A percentile compares a stretch with the other conserved stretches of the same genome.
These are phyloP conservation scores for Orchesella flavescens DNA, from an alignment of 2,888 invertebrate genomes.

Conservation along the genomic window DNA sequence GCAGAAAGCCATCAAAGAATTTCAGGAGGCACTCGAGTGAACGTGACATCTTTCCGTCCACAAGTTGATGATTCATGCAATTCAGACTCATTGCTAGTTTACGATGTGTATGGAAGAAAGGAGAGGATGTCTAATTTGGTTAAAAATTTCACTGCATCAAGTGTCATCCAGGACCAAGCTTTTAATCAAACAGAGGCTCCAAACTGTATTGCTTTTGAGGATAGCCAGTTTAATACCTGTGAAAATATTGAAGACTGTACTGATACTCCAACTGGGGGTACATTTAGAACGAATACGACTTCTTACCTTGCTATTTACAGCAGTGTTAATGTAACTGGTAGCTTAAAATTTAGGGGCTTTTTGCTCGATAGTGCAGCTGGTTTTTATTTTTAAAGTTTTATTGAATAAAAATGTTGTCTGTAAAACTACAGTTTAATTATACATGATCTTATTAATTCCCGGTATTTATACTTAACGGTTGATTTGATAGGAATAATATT, in stretches of 20 bases:
- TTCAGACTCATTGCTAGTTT: background rate
- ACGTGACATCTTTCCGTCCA: background rate
- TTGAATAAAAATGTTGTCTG: no score
- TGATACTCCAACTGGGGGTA: background rate
- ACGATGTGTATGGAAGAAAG: background rate
- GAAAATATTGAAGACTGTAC: background rate
- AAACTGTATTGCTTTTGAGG: background rate
- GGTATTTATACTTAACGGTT: no score
- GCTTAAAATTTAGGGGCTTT: background rate
- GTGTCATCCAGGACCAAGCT: background rate
- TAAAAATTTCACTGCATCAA: background rate
- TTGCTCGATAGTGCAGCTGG: background rate
- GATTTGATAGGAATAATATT: no score
- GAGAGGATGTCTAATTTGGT: no score
- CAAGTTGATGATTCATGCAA: background rate
- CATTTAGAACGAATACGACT: background rate
- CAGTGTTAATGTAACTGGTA: background rate
- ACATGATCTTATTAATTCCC: no score
- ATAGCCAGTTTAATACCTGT: background rate
- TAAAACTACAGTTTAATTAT: no score
- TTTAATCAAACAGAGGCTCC: background rate
- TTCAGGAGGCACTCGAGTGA: background rate
- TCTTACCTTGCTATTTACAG: background rate
- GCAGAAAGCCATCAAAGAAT: background rate
- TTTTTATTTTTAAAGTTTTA: no score